Evolutionary conservation across 2,888 invertebrate genomes (phyloP).

Genomic region (Pollenia griseotomentosa): DNA sequence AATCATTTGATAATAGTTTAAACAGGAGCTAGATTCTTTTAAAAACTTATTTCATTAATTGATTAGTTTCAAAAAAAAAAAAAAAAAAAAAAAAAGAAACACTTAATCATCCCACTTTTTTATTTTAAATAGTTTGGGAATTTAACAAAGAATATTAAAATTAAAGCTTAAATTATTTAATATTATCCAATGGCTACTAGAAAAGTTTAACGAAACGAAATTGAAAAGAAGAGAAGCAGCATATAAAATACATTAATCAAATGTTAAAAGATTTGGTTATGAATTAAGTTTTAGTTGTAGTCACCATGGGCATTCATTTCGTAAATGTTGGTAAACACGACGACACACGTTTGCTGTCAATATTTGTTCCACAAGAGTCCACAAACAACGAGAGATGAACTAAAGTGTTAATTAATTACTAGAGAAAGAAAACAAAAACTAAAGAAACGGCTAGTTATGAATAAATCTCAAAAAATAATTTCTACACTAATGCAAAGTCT

Average conservation of each 20-base stretch:
- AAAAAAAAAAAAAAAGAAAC: constrained; percentile 7
- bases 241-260: constrained; percentile 36
- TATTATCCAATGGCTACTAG: background rate
- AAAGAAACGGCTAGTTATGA: constrained; percentile 1
- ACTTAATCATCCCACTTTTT: constrained; percentile 2
- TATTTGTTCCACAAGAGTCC: constrained; percentile 11
- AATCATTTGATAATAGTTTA: background rate
- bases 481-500: no score
- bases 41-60: background rate
- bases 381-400: constrained; percentile 9
- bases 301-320: constrained; percentile 22
- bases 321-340: constrained; percentile 22
- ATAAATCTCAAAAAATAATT: background rate
- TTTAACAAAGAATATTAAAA: constrained; percentile 52
- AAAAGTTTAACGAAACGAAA: constrained; percentile 4
- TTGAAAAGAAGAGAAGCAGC: background rate
- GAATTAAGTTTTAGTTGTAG: background rate
- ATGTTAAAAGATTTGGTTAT: constrained; percentile 11
- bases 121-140: constrained; percentile 6
- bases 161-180: constrained; percentile 13
- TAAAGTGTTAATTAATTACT: constrained; percentile 53
- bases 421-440: constrained; percentile 10
- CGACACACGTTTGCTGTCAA: constrained; percentile 70
- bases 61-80: background rate
- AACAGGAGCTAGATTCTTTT: background rate